These are phyloP conservation scores for Diadegma fenestrale DNA, from an alignment of 2,888 invertebrate genomes.

Conservation along the genomic window DNA sequence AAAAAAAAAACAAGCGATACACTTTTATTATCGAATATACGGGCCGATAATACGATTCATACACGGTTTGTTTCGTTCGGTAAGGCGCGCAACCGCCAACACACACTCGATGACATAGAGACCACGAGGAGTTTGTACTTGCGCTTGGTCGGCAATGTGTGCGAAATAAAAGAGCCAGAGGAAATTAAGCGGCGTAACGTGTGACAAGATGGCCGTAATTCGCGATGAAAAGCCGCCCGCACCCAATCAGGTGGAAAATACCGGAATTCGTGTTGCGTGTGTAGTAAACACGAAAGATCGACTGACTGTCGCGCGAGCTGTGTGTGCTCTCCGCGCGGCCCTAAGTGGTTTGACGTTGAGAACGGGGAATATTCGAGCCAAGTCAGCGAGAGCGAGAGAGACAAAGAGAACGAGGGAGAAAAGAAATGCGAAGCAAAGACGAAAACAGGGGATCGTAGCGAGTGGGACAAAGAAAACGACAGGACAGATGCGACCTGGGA, in stretches of 20 bases:
- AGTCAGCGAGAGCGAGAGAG: slow-evolving; percentile 60
- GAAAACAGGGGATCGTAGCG: slow-evolving; percentile 44
- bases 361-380: slow-evolving; percentile 73
- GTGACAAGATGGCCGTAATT: slow-evolving; percentile 77
- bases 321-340: slow-evolving; percentile 73
- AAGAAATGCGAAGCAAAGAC: slow-evolving; percentile 38
- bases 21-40: not conserved
- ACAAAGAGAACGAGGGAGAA: slow-evolving; percentile 38
- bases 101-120: slow-evolving; percentile 16
- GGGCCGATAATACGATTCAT: not conserved
- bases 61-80: slow-evolving; percentile 6
- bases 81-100: slow-evolving; percentile 9
- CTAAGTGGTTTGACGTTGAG: slow-evolving; percentile 83
- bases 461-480: slow-evolving; percentile 47
- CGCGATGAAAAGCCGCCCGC: slow-evolving; percentile 76
- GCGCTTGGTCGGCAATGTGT: not conserved
- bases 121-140: not conserved
- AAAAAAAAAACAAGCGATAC: not conserved
- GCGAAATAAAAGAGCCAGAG: not conserved
- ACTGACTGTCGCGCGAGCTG: slow-evolving; percentile 79
- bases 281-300: slow-evolving; percentile 78
- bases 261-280: slow-evolving; percentile 78
- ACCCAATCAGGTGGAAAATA: slow-evolving; percentile 83
- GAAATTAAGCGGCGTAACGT: slow-evolving; percentile 49
- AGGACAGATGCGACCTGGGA: slow-evolving; percentile 25